Percentiles rank a stretch among this genome's conserved stretches.
These are phyloP conservation scores for Pollicipes pollicipes DNA, from an alignment of 1,140 invertebrate genomes.

Conservation along the genomic window DNA sequence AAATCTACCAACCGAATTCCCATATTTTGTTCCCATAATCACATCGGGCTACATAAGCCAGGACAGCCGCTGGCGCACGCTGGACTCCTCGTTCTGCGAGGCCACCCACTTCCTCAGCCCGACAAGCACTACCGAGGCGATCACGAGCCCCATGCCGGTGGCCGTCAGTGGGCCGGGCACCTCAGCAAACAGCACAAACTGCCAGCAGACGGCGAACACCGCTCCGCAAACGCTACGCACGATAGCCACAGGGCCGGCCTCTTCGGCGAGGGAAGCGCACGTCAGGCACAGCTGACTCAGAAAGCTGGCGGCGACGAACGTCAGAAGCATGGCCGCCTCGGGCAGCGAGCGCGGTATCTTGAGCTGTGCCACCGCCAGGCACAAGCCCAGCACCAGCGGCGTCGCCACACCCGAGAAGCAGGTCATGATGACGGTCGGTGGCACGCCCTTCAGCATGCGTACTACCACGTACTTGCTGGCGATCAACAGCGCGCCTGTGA, in stretches of 20 bases:
- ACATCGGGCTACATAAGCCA: too few species aligned
- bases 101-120: constrained; percentile 57
- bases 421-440: constrained; percentile 77
- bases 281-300: constrained; percentile 71
- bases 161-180: constrained; percentile 62
- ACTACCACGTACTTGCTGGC: constrained; percentile 73
- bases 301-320: constrained; percentile 68
- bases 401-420: constrained; percentile 73
- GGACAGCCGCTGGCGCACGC: too few species aligned
- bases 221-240: constrained; percentile 65
- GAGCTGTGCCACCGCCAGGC: constrained; percentile 51
- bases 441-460: constrained; percentile 62
- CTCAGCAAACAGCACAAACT: constrained; percentile 39
- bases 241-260: constrained; percentile 74
- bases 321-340: constrained; percentile 55
- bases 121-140: constrained; percentile 63
- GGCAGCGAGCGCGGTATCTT: constrained; percentile 60
- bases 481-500: constrained; percentile 66
- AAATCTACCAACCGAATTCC: too few species aligned
- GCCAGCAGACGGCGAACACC: constrained; percentile 80
- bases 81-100: background rate
- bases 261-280: constrained; percentile 66
- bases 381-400: constrained; percentile 56
- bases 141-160: constrained; percentile 61
- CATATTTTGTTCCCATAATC: too few species aligned